These are phyloP conservation scores for Atrina japonica DNA, from an alignment of 2,888 invertebrate species.

Conservation along the genomic window DNA sequence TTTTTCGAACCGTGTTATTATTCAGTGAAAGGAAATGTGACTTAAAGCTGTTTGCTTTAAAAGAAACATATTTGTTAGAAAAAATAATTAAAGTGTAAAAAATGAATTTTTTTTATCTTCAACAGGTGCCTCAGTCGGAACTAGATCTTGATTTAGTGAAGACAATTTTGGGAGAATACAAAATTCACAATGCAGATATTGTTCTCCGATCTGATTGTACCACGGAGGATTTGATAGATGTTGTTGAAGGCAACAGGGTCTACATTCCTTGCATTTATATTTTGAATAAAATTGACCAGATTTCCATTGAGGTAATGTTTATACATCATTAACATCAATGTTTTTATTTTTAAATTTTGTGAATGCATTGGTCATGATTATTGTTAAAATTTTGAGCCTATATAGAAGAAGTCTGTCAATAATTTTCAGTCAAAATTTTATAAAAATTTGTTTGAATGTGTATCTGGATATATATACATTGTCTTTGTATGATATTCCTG, in stretches of 20 bases:
- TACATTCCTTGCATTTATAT: conserved; percentile 99
- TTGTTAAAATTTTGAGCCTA: not conserved
- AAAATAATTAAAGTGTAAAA: too few species aligned
- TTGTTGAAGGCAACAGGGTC: conserved; percentile 98
- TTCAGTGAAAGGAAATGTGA: not conserved
- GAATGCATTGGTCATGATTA: too few species aligned
- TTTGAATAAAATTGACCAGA: conserved; percentile 96
- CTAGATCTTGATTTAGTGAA: conserved; percentile 96
- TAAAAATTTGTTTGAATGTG: too few species aligned
- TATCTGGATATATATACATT: too few species aligned
- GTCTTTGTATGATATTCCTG: too few species aligned
- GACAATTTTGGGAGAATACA: conserved; percentile 97
- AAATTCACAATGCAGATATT: conserved; percentile 99
- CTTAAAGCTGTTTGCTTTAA: not conserved
- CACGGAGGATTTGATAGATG: conserved; percentile 98
- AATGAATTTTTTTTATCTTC: conserved; percentile 3
- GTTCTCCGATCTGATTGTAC: conserved; percentile 92
- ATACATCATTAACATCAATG: not conserved
- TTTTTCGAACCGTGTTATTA: not conserved
- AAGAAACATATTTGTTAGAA: not conserved
- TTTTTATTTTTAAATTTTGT: too few species aligned
- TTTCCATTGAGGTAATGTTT: conserved; percentile 82
- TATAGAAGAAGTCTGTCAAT: too few species aligned
- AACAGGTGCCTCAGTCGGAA: conserved; percentile 89
- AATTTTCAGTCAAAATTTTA: too few species aligned